Evolutionary conservation across 2,113 vertebrate genomes (phyloP).

Genomic region (Orycteropus afer): DNA sequence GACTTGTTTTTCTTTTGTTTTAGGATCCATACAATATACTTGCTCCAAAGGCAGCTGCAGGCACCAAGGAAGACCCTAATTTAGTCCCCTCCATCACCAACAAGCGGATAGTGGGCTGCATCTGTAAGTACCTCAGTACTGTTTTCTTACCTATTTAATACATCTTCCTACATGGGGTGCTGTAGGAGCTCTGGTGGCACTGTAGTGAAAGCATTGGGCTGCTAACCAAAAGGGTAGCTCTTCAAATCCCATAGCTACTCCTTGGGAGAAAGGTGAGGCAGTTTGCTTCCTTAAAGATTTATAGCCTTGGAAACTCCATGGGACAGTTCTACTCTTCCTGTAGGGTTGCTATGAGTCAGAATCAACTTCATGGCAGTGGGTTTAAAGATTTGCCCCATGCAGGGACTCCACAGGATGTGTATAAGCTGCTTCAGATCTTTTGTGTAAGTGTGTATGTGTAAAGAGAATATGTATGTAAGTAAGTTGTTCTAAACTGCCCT

Average conservation of each 20-base stretch:
- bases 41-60: slow-evolving; percentile 88
- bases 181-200: too few relatives aligned
- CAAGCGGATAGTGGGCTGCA: slow-evolving; percentile 93
- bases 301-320: too few relatives aligned
- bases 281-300: too few relatives aligned
- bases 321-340: too few relatives aligned
- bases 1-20: neutral
- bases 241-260: too few relatives aligned
- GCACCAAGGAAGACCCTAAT: slow-evolving; percentile 92
- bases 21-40: slow-evolving; percentile 92
- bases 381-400: neutral
- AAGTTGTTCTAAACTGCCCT: neutral
- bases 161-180: neutral
- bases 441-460: neutral
- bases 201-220: too few relatives aligned
- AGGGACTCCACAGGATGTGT: neutral
- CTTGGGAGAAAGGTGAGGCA: too few relatives aligned
- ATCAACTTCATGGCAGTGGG: too few relatives aligned
- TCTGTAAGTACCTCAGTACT: slow-evolving; percentile 87
- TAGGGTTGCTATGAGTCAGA: too few relatives aligned
- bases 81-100: slow-evolving; percentile 91
- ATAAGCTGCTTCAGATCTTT: neutral
- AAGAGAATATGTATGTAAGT: neutral
- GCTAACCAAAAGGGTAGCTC: too few relatives aligned
- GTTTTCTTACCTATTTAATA: neutral